phyloP scores from a whole-genome alignment of 2,888 invertebrate species.

The Drosophila borborema region DNA sequence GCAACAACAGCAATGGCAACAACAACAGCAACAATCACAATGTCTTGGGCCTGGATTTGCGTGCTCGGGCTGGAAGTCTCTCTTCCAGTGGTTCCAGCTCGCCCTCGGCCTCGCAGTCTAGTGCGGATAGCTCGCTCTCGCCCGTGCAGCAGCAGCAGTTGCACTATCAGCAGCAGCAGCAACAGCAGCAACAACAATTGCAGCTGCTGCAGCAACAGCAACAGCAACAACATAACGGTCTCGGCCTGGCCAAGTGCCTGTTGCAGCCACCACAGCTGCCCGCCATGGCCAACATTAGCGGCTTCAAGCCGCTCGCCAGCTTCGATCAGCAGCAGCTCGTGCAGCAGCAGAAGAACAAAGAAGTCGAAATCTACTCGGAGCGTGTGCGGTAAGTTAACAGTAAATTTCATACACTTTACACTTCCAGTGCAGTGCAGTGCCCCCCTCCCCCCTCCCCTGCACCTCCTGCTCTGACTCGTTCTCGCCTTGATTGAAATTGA shows the following conservation, averaged over 20 bases:
- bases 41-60: constrained; percentile 84
- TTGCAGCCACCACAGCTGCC: constrained; percentile 65
- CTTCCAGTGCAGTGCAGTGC: not conserved
- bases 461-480: too few relatives aligned
- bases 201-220: constrained; percentile 45
- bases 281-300: constrained; percentile 70
- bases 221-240: constrained; percentile 54
- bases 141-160: constrained; percentile 74
- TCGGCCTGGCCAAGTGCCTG: constrained; percentile 64
- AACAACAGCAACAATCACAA: constrained; percentile 54
- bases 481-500: not conserved
- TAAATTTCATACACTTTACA: not conserved
- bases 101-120: constrained; percentile 91
- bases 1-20: constrained; percentile 49
- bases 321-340: constrained; percentile 82
- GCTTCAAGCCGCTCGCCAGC: constrained; percentile 76
- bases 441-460: too few relatives aligned
- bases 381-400: constrained; percentile 89
- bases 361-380: constrained; percentile 92
- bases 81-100: constrained; percentile 93
- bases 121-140: constrained; percentile 88
- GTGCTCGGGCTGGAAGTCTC: constrained; percentile 90
- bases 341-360: constrained; percentile 89
- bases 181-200: constrained; percentile 65
- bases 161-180: constrained; percentile 50